phyloP scores from a whole-genome alignment of 2,888 invertebrate genomes.

The Scelioninae gen. 2 region DNA sequence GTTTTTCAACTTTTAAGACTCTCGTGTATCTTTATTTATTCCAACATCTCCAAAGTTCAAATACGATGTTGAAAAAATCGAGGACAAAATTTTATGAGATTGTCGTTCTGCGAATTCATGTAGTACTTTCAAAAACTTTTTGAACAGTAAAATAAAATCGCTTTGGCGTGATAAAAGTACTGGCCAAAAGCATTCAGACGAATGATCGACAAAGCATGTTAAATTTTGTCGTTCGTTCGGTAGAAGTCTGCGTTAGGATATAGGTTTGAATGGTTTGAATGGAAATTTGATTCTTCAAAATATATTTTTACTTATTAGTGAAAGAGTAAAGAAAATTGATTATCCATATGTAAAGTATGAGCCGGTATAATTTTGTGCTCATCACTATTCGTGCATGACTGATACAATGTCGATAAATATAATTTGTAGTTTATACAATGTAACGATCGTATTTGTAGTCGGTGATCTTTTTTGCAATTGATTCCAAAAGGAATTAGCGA shows the following conservation, averaged over 20 bases:
- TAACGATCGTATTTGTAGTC: conserved; percentile 48
- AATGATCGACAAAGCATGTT: conserved; percentile 2
- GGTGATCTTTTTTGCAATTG: conserved; percentile 37
- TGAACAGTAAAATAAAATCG: conserved; percentile 4
- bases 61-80: no score
- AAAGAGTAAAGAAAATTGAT: conserved; percentile 29
- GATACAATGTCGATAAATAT: conserved; percentile 58
- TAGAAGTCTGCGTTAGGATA: conserved; percentile 29
- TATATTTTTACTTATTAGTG: conserved; percentile 54
- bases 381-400: conserved; percentile 55
- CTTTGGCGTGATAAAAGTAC: conserved; percentile 26
- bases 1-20: no score
- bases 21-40: neutral
- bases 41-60: no score
- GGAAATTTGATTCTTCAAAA: conserved; percentile 41
- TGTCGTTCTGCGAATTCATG: neutral
- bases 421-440: conserved; percentile 41
- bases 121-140: neutral
- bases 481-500: conserved; percentile 33
- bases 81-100: no score
- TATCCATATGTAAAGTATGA: conserved; percentile 29
- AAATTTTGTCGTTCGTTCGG: conserved; percentile 16
- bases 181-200: conserved; percentile 24
- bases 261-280: conserved; percentile 33
- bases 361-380: conserved; percentile 46